Evolutionary conservation across 2,888 invertebrate genomes (phyloP).

Genomic region (Pecten maximus): DNA sequence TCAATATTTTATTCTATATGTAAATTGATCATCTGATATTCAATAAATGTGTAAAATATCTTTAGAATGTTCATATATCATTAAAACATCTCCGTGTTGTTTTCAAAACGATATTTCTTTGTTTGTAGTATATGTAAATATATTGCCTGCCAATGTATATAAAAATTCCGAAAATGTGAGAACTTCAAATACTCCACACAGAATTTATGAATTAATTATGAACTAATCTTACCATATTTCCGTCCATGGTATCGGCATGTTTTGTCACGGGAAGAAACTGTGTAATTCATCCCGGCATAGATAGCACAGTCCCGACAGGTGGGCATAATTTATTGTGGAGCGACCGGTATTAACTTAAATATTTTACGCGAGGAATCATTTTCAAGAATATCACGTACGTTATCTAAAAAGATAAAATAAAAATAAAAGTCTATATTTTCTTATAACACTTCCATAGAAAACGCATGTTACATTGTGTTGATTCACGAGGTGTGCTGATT

Average conservation of each 20-base stretch:
- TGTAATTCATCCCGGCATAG: no score
- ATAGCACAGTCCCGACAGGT: no score
- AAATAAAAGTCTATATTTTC: no score
- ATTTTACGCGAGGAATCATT: no score
- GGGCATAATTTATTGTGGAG: no score
- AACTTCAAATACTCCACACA: background rate
- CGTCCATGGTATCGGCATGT: background rate
- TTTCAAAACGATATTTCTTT: background rate
- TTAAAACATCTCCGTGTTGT: background rate
- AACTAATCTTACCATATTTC: background rate
- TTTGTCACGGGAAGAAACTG: background rate
- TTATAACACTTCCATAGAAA: no score
- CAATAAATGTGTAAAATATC: background rate
- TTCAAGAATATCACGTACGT: no score
- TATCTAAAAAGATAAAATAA: no score
- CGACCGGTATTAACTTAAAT: no score
- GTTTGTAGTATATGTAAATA: background rate
- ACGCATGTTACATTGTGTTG: no score
- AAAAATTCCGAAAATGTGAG: background rate
- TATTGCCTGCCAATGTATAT: background rate
- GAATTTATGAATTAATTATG: background rate
- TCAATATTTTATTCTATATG: background rate
- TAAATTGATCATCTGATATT: background rate
- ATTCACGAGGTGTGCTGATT: no score
- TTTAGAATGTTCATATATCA: background rate